Percentiles rank a stretch among this genome's conserved stretches.
phyloP scores from a whole-genome alignment of 1,140 invertebrate genomes.

The Anadara kagoshimensis region DNA sequence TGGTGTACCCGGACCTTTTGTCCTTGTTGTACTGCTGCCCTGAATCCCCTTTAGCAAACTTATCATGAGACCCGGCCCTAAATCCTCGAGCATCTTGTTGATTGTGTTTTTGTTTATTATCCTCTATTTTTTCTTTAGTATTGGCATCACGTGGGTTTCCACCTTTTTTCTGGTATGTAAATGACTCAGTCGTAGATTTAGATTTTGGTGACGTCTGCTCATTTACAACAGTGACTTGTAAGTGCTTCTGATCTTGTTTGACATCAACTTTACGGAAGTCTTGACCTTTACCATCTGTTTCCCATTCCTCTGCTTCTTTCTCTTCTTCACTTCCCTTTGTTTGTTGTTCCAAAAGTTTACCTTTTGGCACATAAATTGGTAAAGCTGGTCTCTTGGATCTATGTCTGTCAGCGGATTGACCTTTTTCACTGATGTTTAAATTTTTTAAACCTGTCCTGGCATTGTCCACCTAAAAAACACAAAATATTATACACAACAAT shows the following conservation, averaged over 20 bases:
- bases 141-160: too few species aligned
- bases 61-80: too few species aligned
- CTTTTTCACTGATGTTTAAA: slow-evolving; percentile 9
- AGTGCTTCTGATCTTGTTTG: slow-evolving; percentile 27
- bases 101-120: too few species aligned
- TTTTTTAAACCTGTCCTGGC: slow-evolving; percentile 16
- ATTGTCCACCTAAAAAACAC: slow-evolving; percentile 22
- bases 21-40: too few species aligned
- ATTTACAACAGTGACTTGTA: slow-evolving; percentile 36
- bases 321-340: slow-evolving; percentile 42
- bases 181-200: background rate
- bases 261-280: slow-evolving; percentile 38
- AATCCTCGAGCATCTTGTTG: too few species aligned
- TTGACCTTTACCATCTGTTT: slow-evolving; percentile 1
- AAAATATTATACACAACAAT: background rate
- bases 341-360: slow-evolving; percentile 50
- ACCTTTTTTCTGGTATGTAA: too few species aligned
- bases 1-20: too few species aligned
- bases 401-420: slow-evolving; percentile 27
- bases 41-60: too few species aligned
- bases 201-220: background rate
- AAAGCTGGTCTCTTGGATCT: slow-evolving; percentile 63
- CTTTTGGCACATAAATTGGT: slow-evolving; percentile 66
- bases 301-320: slow-evolving; percentile 7
- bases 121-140: too few species aligned